Conservation (phyloP, 2,888 invertebrate genomes). For the Eumacrocentrus americanus region DNA sequence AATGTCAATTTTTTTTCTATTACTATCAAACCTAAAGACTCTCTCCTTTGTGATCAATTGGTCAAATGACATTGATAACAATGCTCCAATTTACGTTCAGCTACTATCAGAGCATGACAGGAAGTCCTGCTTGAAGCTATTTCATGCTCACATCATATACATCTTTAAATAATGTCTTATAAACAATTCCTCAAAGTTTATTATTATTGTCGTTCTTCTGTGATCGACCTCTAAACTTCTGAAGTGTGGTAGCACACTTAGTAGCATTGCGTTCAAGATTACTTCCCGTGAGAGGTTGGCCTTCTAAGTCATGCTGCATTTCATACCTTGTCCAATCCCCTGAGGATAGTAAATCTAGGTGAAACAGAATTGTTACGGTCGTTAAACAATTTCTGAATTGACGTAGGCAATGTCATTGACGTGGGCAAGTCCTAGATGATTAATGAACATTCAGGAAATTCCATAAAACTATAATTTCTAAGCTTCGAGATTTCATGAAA, state of each 20-base stretch:
- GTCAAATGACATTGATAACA: conserved; percentile 28
- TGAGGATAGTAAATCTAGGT: background rate
- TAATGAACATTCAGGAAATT: background rate
- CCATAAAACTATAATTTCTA: background rate
- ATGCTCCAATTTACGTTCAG: background rate
- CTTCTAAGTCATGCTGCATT: background rate
- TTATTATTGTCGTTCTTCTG: no score
- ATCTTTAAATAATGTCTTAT: background rate
- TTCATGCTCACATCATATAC: no score
- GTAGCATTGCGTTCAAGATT: conserved; percentile 15
- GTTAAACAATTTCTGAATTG: background rate
- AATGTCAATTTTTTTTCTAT: conserved; percentile 30
- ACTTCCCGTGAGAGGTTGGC: conserved; percentile 1
- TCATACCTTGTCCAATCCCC: background rate
- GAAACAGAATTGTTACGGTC: background rate
- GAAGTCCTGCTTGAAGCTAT: background rate
- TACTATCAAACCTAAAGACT: conserved; percentile 11
- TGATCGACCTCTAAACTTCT: no score
- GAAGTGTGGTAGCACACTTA: background rate
- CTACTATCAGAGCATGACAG: background rate
- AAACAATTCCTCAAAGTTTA: background rate
- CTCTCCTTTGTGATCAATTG: conserved; percentile 20
- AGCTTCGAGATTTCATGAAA: background rate
- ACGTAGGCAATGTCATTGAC: background rate
- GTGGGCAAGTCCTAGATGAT: background rate